A percentile compares a stretch with the other conserved stretches of the same genome.
phyloP scores from a whole-genome alignment of 2,888 invertebrate genomes.

The Drosophila meridionalis region DNA sequence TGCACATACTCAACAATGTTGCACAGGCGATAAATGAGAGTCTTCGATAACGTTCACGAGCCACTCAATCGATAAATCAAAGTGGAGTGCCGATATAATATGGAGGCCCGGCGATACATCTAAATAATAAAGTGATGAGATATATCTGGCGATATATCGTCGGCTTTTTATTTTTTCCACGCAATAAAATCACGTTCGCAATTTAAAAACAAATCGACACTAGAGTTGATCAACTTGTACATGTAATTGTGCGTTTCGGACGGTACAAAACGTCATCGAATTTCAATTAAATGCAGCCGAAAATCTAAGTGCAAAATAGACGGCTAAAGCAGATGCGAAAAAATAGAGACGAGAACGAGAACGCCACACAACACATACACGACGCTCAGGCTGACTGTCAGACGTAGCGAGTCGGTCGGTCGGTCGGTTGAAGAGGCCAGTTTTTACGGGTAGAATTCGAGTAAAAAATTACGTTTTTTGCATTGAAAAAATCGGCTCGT shows the following conservation, averaged over 20 bases:
- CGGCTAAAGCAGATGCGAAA: slow-evolving; percentile 71
- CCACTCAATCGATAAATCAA: slow-evolving; percentile 23
- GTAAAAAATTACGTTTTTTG: slow-evolving; percentile 66
- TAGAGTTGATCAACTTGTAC: slow-evolving; percentile 18
- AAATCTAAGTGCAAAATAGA: slow-evolving; percentile 57
- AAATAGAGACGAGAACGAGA: slow-evolving; percentile 68
- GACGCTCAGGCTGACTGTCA: slow-evolving; percentile 67
- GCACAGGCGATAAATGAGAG: slow-evolving; percentile 6
- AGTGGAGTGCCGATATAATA: slow-evolving; percentile 14
- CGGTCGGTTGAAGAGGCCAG: slow-evolving; percentile 76
- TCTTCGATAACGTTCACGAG: slow-evolving; percentile 12
- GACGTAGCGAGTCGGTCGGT: slow-evolving; percentile 69
- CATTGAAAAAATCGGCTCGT: slow-evolving; percentile 48
- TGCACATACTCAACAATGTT: slow-evolving; percentile 16
- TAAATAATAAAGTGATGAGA: slow-evolving; percentile 54
- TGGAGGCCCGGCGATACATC: slow-evolving; percentile 39
- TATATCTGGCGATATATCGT: slow-evolving; percentile 61
- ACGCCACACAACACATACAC: slow-evolving; percentile 77
- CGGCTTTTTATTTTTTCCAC: slow-evolving; percentile 63
- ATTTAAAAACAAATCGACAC: slow-evolving; percentile 43
- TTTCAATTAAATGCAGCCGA: slow-evolving; percentile 22
- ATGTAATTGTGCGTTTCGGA: slow-evolving; percentile 32
- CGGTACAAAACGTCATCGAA: slow-evolving; percentile 4
- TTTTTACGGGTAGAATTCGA: slow-evolving; percentile 73
- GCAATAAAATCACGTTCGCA: slow-evolving; percentile 51